Conservation (phyloP, 2,113 vertebrate genomes). For the Apus apus region DNA sequence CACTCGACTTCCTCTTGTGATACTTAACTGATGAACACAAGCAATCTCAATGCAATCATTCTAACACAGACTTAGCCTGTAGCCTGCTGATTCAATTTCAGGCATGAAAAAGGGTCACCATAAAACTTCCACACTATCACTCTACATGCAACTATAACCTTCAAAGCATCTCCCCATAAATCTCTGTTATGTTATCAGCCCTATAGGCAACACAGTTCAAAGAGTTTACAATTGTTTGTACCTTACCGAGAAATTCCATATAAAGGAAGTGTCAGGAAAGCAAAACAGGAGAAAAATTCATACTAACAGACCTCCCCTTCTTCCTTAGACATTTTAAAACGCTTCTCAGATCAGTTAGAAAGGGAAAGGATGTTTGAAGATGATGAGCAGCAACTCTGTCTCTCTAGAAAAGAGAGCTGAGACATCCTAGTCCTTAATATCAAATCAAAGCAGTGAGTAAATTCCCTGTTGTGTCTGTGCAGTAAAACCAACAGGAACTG, state of each 20-base stretch:
- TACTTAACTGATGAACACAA: not conserved
- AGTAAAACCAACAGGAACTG: not conserved
- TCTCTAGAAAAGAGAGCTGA: not conserved
- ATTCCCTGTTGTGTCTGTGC: not conserved
- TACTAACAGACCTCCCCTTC: not conserved
- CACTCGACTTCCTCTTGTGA: not conserved
- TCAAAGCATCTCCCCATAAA: not conserved
- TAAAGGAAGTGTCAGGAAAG: not conserved
- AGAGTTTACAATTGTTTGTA: not conserved
- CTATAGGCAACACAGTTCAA: not conserved
- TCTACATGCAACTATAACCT: not conserved
- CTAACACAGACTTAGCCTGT: not conserved
- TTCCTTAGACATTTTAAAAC: not conserved
- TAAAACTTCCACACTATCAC: not conserved
- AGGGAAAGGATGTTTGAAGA: not conserved
- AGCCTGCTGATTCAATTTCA: not conserved
- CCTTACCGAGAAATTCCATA: not conserved
- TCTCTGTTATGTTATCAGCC: not conserved
- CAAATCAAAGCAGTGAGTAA: not conserved
- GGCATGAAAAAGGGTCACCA: not conserved
- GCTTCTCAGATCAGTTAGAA: not conserved
- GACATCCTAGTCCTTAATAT: not conserved
- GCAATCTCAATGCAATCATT: not conserved
- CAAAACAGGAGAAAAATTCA: not conserved
- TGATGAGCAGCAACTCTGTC: not conserved